Percentiles rank a stretch among this genome's conserved stretches.
These are phyloP conservation scores for Penaeus chinensis DNA, from an alignment of 1,140 invertebrate species.

Conservation along the genomic window DNA sequence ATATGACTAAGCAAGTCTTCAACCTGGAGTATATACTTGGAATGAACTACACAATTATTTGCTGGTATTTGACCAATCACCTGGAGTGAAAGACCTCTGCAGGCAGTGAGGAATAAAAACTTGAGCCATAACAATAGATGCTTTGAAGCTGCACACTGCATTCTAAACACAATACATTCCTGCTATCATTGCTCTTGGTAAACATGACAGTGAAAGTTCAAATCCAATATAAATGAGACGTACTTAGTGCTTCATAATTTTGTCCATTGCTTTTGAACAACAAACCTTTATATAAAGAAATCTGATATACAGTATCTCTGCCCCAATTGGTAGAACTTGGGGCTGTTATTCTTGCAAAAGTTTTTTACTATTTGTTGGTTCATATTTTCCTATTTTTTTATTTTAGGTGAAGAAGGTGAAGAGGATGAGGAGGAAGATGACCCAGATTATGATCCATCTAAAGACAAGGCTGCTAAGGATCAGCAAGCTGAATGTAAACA, in stretches of 20 bases:
- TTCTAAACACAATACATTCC: conserved; percentile 4
- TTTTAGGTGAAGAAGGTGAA: conserved; percentile 61
- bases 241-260: conserved; percentile 26
- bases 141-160: conserved; percentile 48
- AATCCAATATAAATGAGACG: conserved; percentile 30
- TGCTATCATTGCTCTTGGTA: neutral
- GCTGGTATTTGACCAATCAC: no score
- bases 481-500: conserved; percentile 63
- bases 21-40: no score
- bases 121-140: conserved; percentile 23
- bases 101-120: no score
- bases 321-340: conserved; percentile 12
- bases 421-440: conserved; percentile 64
- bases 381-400: conserved; percentile 13
- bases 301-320: conserved; percentile 8
- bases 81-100: no score
- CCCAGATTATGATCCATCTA: conserved; percentile 63
- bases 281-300: conserved; percentile 57
- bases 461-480: conserved; percentile 53
- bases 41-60: no score
- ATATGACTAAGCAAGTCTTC: no score
- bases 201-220: conserved; percentile 14
- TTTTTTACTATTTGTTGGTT: neutral
- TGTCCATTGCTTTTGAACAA: conserved; percentile 48
- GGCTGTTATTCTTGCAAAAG: neutral